Base-by-base conservation (phyloP, 2,888 invertebrate species). In the Hypselothyrea guttata region DNA sequence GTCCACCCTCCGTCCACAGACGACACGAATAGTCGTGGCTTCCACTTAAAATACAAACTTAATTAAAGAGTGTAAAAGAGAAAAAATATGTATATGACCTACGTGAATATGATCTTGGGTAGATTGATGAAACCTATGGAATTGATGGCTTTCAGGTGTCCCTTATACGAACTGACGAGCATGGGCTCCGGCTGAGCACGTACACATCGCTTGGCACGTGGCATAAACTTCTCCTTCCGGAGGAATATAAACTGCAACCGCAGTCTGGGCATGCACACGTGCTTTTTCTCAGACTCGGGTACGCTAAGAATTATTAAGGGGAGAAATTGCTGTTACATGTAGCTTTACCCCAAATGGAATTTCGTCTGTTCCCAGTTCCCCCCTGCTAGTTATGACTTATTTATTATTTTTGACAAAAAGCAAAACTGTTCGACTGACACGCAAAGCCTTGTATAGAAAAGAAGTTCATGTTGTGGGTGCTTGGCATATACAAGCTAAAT, bases 1-100 rank as follows among this genome's bases (percentile, higher is more conserved):
- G 91, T 30, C 95, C 95, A 35, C 93, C 92, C 55, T 95, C 87
- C 0, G 93, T 93, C 95, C 95, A 96, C 87, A 95, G 90, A 51
- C 95, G 92, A 57, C 93, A 94, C 42, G 94, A 94, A 85, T 92
- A 93, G 90, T 95, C 95, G 52, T 92, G 91, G 72, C 94, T 94
- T 64, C 93, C 91, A 76, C 94, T 94, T 9, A 7, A 37, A 22
- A 22, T 22, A 2, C 22, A 22, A 22, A n/a, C n/a, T n/a, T n/a
- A n/a, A n/a, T n/a, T n/a, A n/a, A n/a, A n/a, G n/a, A n/a, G n/a
- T n/a, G n/a, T n/a, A n/a, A n/a, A n/a, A n/a, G n/a, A n/a, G n/a
- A n/a, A n/a, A n/a, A n/a, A n/a, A 1, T 15, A 0, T 9, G 0
- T 5, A 1, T 3, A 4, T 0, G 1, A 40, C 85, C 71, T 88